Evolutionary conservation across 2,888 invertebrate genomes (phyloP).

Genomic region (Schrankia costaestrigalis): DNA sequence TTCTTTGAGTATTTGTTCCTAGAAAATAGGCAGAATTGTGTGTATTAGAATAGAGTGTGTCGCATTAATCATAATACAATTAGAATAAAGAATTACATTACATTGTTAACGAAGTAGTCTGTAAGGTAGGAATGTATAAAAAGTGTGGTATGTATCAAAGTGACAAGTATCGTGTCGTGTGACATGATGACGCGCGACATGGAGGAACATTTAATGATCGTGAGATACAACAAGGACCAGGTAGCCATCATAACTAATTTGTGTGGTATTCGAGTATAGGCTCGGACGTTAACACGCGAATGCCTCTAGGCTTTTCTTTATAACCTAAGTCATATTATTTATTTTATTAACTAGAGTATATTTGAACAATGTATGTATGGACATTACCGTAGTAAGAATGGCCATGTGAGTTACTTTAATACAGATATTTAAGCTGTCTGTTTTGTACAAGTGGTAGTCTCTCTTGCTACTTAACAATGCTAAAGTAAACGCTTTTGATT

Average conservation of each 20-base stretch:
- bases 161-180: slow-evolving; percentile 17
- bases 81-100: slow-evolving; percentile 33
- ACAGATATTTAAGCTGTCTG: too few relatives aligned
- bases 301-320: slow-evolving; percentile 27
- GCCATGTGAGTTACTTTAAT: too few relatives aligned
- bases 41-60: slow-evolving; percentile 21
- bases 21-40: slow-evolving; percentile 41
- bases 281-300: slow-evolving; percentile 43
- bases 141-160: slow-evolving; percentile 9
- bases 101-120: slow-evolving; percentile 11
- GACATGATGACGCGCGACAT: slow-evolving; percentile 28
- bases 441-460: too few relatives aligned
- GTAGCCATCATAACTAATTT: slow-evolving; percentile 54
- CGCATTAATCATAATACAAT: slow-evolving; percentile 32
- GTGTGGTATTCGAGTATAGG: slow-evolving; percentile 49
- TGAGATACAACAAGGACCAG: slow-evolving; percentile 51
- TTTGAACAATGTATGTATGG: too few relatives aligned
- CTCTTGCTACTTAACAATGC: too few relatives aligned
- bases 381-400: too few relatives aligned
- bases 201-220: slow-evolving; percentile 41
- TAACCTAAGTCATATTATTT: too few relatives aligned
- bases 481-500: slow-evolving; percentile 12
- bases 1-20: slow-evolving; percentile 49
- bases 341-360: too few relatives aligned
- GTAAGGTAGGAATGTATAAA: too few relatives aligned